Base-by-base conservation (phyloP, 2,797 vertebrate genomes). In the Urosaurus nigricauda region DNA sequence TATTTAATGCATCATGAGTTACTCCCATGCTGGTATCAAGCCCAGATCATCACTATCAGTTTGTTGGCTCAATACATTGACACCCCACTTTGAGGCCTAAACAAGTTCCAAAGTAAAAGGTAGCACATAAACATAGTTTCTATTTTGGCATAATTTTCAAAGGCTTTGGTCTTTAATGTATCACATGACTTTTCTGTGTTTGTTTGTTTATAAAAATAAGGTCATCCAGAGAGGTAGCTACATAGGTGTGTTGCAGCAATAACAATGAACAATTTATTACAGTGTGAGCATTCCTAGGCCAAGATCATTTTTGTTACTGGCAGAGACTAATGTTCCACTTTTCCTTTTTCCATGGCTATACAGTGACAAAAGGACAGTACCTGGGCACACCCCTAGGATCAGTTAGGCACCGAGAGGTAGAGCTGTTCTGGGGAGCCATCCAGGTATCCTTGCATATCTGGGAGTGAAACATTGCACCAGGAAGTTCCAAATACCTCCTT, bases 1-100 rank as follows among this genome's bases (percentile, higher is more conserved):
- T 79, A 21, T 24, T 47, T 11, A 63, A 7, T 90, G 43, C 88
- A 83, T 35, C 58, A 78, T 24, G 1, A 87, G 88, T 24, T 58
- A 24, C 12, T 9, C 2, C 35, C n/a, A 83, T 88, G 85, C 11
- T 0, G 56, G 51, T 60, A 2, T 63, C 21, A 56, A 35, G 8
- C 4, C 17, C 73, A 87, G 12, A 32, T 78, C 26, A 19, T 75
- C 37, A 24, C 7, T 37, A 43, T 73, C 70, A 35, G 17, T 53
- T 53, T 84, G 32, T n/a, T 71, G 37, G 75, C 75, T 77, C 43
- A 35, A 84, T 53, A 53, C 14, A 53, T 73, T 71, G 37, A 71
- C 35, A 53, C n/a, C 16, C 26, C 9, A 17, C 19, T 83, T 83
- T 19, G 32, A 56, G 37, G 17, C 17, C 56, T 58, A 32, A 7